Conservation (phyloP, 1,140 invertebrate genomes). For the Drosophila tropicalis region DNA sequence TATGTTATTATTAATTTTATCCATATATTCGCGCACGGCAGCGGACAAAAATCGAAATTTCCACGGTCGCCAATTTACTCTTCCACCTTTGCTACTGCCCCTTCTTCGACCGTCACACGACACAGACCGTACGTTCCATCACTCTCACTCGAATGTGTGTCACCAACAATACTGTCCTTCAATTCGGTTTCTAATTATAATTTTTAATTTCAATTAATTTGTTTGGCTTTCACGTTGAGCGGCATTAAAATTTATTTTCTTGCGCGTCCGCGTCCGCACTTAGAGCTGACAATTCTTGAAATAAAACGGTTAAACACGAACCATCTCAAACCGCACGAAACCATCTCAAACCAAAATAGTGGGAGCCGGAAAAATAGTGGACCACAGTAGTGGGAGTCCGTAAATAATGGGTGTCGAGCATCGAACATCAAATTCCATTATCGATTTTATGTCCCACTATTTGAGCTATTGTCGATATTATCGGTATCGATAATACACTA, state of each 20-base stretch:
- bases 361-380: no score
- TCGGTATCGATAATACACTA: no score
- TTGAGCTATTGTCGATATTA: no score
- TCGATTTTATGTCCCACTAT: no score
- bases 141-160: neutral
- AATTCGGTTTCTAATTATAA: neutral
- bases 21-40: conserved; percentile 35
- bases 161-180: neutral
- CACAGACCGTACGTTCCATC: neutral
- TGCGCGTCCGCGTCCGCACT: neutral
- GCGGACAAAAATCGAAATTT: conserved; percentile 70
- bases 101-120: neutral
- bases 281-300: no score
- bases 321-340: no score
- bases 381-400: no score
- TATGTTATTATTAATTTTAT: conserved; percentile 26
- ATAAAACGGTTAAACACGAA: no score
- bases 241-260: neutral
- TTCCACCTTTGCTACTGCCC: neutral
- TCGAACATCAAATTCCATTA: no score
- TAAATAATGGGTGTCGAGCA: no score
- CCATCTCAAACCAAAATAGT: no score
- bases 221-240: neutral
- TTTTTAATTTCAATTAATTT: neutral
- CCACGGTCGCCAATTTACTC: conserved; percentile 51